Evolutionary conservation across 2,888 invertebrate genomes (phyloP), one percentile per base, ranked within the genome.

Genomic region (Cataglyphis livida): DNA sequence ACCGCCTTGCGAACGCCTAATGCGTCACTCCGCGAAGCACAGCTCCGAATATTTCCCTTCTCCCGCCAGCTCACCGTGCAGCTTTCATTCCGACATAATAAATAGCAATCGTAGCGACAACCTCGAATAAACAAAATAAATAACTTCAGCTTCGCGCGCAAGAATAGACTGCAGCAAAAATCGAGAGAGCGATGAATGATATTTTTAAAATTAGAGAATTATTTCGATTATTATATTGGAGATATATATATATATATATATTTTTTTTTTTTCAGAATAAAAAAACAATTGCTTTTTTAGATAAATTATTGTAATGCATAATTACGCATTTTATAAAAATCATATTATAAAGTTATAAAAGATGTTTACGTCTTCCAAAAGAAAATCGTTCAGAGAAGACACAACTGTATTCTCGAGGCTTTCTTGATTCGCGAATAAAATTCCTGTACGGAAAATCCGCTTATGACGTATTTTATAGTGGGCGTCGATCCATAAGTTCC

Each of bases 1-100:
- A 79, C 78, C 78, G 57, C 57, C 59, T 78, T 44, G 78, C 71
- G 51, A 71, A 32, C 78, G 59, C 44, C 59, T 79, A 71, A 79
- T 79, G 71, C 51, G 51, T 21, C 44, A 28, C 71, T 59, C 57
- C 59, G 57, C 48, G 71, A 44, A 12, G 38, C 62, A 28, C 62
- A 25, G 18, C 59, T 21, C 32, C 21, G 78, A 71, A 70, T 59
- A 59, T 70, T 78, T 78, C 78, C 21, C 44, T 18, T 59, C 44
- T 25, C 71, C 21, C 18, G 70, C 70, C 38, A 70, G 78, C 71
- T 79, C 61, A 59, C 71, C 59, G n/a, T 70, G 71, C 38, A 78
- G 71, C 78, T 78, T 78, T 78, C 70, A 70, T 44, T 59, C 57
- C 35, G 59, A 71, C 44, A 59, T 71, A 59, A 79, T 71, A 71